Conservation (phyloP, 1,140 invertebrate genomes). For the Steinernema feltiae region DNA sequence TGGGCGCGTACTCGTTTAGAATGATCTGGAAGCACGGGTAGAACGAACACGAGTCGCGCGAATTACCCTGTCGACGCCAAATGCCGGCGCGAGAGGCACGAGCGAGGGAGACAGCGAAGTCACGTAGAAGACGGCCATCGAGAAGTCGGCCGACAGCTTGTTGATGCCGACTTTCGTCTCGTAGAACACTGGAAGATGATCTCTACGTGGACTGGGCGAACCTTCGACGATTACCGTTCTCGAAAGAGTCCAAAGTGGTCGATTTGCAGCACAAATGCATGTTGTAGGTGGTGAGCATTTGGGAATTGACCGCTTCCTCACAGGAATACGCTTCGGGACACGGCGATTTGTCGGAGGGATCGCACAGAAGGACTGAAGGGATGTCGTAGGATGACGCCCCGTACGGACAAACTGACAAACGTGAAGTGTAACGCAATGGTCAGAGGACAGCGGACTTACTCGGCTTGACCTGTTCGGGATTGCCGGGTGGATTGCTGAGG, state of each 20-base stretch:
- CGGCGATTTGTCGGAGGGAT: constrained; percentile 33
- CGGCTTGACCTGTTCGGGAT: constrained; percentile 40
- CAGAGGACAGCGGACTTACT: constrained; percentile 26
- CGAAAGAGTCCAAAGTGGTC: constrained; percentile 36
- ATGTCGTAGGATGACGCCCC: constrained; percentile 38
- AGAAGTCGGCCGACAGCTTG: constrained; percentile 36
- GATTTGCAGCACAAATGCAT: constrained; percentile 41
- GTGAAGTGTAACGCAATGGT: neutral
- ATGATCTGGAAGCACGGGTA: constrained; percentile 26
- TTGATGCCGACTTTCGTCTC: constrained; percentile 41
- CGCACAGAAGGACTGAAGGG: constrained; percentile 36
- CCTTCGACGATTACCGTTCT: constrained; percentile 29
- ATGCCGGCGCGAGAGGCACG: constrained; percentile 27
- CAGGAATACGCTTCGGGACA: constrained; percentile 34
- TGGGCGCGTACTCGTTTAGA: constrained; percentile 34
- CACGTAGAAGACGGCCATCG: constrained; percentile 42
- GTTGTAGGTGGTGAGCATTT: constrained; percentile 38
- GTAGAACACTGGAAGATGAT: constrained; percentile 30
- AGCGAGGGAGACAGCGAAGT: constrained; percentile 39
- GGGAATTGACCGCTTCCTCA: constrained; percentile 37
- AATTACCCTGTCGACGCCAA: constrained; percentile 35
- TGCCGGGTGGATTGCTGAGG: constrained; percentile 35
- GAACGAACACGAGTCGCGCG: neutral
- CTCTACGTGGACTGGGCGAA: too few species aligned
- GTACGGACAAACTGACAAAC: constrained; percentile 34